Percentiles rank a stretch among this genome's conserved stretches.
Evolutionary conservation across 2,113 vertebrate species (phyloP).

Genomic region (Syrrhaptes paradoxus): DNA sequence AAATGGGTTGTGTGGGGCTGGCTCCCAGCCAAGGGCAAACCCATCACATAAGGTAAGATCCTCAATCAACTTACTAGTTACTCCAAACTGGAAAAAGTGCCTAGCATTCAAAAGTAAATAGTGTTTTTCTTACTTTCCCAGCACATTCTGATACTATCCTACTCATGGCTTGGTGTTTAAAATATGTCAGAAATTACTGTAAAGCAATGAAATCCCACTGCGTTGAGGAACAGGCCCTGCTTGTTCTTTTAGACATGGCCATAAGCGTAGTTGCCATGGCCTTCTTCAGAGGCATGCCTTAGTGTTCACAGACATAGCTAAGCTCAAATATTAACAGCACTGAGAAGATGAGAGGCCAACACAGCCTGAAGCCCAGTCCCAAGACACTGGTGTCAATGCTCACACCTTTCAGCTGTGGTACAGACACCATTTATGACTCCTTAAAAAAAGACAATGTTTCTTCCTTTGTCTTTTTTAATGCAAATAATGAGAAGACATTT

Average conservation of each 20-base stretch:
- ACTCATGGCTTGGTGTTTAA: neutral
- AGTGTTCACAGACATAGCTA: neutral
- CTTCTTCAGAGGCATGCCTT: neutral
- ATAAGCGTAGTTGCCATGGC: neutral
- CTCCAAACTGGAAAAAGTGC: neutral
- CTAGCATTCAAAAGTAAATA: neutral
- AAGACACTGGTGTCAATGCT: neutral
- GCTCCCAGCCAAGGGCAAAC: no score
- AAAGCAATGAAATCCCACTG: neutral
- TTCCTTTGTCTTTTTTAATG: neutral
- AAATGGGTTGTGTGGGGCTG: no score
- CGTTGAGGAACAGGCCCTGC: neutral
- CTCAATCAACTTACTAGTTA: neutral
- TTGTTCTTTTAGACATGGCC: neutral
- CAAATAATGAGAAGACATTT: neutral
- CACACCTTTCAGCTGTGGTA: neutral
- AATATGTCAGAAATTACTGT: neutral
- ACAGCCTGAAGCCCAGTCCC: neutral
- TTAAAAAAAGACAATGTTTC: neutral
- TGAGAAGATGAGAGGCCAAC: neutral
- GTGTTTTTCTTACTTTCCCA: neutral
- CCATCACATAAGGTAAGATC: neutral
- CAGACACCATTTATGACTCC: neutral
- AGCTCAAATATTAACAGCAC: neutral
- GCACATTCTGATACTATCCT: no score